A percentile compares a stretch with the other conserved stretches of the same genome.
phyloP scores from a whole-genome alignment of 2,113 vertebrate species.

The Lipophrys pholis region DNA sequence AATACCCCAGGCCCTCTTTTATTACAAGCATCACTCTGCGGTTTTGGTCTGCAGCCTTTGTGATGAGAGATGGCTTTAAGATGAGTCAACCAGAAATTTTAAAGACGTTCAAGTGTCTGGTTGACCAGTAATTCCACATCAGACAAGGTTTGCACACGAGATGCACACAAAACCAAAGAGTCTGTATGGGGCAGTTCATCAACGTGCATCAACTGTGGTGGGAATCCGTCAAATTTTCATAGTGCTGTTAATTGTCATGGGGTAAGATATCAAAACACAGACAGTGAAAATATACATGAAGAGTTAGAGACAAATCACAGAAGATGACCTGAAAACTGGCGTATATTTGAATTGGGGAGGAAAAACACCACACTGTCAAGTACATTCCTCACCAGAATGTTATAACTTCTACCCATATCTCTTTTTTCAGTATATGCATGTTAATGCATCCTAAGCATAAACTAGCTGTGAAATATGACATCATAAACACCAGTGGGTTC shows the following conservation, averaged over 20 bases:
- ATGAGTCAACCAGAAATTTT: conserved; percentile 50
- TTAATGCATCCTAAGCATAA: conserved; percentile 41
- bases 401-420: conserved; percentile 17
- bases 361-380: conserved; percentile 26
- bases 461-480: conserved; percentile 64
- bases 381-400: conserved; percentile 15
- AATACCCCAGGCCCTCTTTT: conserved; percentile 55
- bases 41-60: conserved; percentile 70
- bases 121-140: conserved; percentile 64
- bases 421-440: conserved; percentile 6
- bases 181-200: not conserved
- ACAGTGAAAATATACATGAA: conserved; percentile 49
- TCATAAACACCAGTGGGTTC: conserved; percentile 68
- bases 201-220: not conserved
- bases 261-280: conserved; percentile 54
- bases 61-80: conserved; percentile 63
- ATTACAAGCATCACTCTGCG: conserved; percentile 60
- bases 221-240: not conserved
- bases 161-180: conserved; percentile 10
- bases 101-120: conserved; percentile 63
- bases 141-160: conserved; percentile 43
- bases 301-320: conserved; percentile 8
- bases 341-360: conserved; percentile 51
- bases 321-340: conserved; percentile 47
- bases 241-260: conserved; percentile 37